Evolutionary conservation across 1,140 invertebrate species (phyloP), one percentile per base, ranked within the genome.

Genomic region (Zaprionus taronus): DNA sequence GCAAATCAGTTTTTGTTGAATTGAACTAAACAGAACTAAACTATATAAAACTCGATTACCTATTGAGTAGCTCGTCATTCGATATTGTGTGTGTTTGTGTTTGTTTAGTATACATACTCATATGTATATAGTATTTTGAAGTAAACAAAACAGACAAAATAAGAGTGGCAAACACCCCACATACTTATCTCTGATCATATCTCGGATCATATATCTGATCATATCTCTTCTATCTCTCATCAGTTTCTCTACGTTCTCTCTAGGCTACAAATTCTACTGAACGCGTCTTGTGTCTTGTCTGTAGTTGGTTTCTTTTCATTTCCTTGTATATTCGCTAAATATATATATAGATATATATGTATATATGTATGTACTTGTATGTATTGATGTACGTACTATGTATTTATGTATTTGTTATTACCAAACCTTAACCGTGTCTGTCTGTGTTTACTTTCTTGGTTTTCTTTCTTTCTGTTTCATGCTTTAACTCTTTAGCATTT

Each of bases 401-500:
- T 83, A 80, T 47, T 20, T 47, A 47, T 47, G 41, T 17, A 47
- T 17, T 47, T 47, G n/a, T 47, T 69, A 80, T 79, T 89, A 86
- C 82, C 82, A 86, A 85, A 86, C 82, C 55, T 57, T 87, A 84
- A 83, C 67, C 81, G 26, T 62, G 38, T 65, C 67, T 67, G 67
- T 67, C 38, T 41, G 47, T 51, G 41, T 47, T 47, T 47, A 47
- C 41, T 47, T 47, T 17, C n/a, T 47, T 17, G 7, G 17, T 26
- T 26, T 26, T 26, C 24, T 17, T 44, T 44, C 15, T 2, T 44
- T 44, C 2, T 47, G 6, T 47, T 47, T 47, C 9, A 17, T 47
- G 41, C n/a, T 24, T 75, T 84, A 89, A 89, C 81, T 89, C 85
- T 89, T 89, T 90, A 90, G 85, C 76, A 74, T 77, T 85, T 90